phyloP scores from a whole-genome alignment of 2,113 vertebrate species.

The Spermophilus dauricus region DNA sequence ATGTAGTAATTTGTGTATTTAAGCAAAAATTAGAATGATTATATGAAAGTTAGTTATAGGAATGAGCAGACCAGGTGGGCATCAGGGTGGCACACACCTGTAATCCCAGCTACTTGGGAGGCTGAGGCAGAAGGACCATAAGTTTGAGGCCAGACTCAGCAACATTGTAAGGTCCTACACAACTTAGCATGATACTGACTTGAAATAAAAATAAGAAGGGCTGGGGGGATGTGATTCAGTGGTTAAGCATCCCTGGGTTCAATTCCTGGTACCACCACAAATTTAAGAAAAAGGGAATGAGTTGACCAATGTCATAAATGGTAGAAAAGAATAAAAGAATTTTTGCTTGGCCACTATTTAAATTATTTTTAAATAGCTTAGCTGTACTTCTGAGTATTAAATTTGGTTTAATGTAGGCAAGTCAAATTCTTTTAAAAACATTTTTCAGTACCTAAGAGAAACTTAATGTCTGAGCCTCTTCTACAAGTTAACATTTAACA shows the following conservation, averaged over 20 bases:
- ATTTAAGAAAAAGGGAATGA: too few species aligned
- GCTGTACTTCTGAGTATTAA: neutral
- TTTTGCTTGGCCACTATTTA: neutral
- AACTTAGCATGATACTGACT: too few species aligned
- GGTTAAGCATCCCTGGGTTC: too few species aligned
- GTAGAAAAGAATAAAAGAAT: slow-evolving; percentile 2
- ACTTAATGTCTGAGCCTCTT: neutral
- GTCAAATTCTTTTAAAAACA: neutral
- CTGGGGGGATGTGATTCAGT: too few species aligned
- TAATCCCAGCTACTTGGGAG: too few species aligned
- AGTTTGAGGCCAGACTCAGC: too few species aligned
- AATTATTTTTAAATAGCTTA: neutral
- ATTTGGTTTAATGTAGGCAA: neutral
- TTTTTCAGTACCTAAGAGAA: neutral
- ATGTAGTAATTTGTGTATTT: neutral
- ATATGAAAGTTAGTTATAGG: neutral
- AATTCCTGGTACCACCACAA: too few species aligned
- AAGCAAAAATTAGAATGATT: slow-evolving; percentile 9
- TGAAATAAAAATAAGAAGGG: too few species aligned
- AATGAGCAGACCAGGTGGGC: neutral
- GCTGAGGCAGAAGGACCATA: too few species aligned
- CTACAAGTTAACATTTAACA: slow-evolving; percentile 37
- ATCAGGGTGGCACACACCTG: too few species aligned
- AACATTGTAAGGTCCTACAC: too few species aligned
- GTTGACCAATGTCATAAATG: neutral